Percentiles rank a stretch among this genome's conserved stretches.
Conservation (phyloP, 2,888 invertebrate species). For the Leptogaster cylindrica region DNA sequence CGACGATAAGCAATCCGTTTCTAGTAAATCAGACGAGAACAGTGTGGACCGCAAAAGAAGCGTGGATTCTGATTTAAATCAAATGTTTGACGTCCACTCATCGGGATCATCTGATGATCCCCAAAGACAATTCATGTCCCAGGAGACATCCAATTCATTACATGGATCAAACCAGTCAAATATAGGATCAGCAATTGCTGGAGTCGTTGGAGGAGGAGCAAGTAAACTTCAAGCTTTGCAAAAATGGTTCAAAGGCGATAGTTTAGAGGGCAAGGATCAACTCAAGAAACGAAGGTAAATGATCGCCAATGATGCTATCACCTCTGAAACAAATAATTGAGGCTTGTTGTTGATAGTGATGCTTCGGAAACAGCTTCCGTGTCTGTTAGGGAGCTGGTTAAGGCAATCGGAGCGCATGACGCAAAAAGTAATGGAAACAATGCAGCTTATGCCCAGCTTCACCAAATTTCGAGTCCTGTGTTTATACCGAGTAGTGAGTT, state of each 20-base stretch:
- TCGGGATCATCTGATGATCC: slow-evolving; percentile 37
- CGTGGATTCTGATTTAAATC: slow-evolving; percentile 34
- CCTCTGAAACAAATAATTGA: neutral
- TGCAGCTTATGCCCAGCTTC: slow-evolving; percentile 70
- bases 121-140: slow-evolving; percentile 6
- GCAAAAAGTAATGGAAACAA: slow-evolving; percentile 81
- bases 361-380: slow-evolving; percentile 60
- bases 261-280: slow-evolving; percentile 52
- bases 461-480: slow-evolving; percentile 68
- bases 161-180: slow-evolving; percentile 53
- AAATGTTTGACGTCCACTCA: slow-evolving; percentile 38
- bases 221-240: slow-evolving; percentile 61
- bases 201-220: slow-evolving; percentile 62
- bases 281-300: slow-evolving; percentile 47
- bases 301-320: neutral
- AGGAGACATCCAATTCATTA: slow-evolving; percentile 45
- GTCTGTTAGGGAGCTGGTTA: slow-evolving; percentile 76
- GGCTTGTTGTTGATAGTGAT: slow-evolving; percentile 54
- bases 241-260: slow-evolving; percentile 62
- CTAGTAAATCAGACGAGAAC: slow-evolving; percentile 36
- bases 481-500: slow-evolving; percentile 66
- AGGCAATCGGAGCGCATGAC: slow-evolving; percentile 71
- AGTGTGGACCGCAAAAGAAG: slow-evolving; percentile 21
- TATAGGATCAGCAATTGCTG: slow-evolving; percentile 60
- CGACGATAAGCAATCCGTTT: slow-evolving; percentile 21